Evolutionary conservation across 2,113 vertebrate genomes (phyloP).

Genomic region (Forbesichthys agassizii): DNA sequence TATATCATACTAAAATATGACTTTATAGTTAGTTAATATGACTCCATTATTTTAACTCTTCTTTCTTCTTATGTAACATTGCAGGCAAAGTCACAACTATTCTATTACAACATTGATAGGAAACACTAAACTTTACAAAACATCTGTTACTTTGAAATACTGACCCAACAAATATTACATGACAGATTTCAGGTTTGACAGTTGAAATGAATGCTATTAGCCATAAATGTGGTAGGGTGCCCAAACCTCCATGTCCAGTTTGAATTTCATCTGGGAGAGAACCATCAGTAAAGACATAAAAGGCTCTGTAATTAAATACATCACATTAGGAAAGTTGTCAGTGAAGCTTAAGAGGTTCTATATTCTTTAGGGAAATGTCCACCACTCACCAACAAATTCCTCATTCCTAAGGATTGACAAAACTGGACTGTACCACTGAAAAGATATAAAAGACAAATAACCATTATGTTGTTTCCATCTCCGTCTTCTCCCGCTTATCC

Average conservation of each 20-base stretch:
- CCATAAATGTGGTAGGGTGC: neutral
- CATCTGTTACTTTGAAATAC: no score
- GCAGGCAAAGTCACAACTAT: no score
- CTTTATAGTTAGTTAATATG: neutral
- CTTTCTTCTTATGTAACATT: no score
- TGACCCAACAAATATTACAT: no score
- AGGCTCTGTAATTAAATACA: constrained; percentile 68
- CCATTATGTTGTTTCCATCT: no score
- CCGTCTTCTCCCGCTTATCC: no score
- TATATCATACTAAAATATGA: no score
- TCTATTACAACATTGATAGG: no score
- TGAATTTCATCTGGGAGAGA: constrained; percentile 80
- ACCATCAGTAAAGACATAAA: constrained; percentile 81
- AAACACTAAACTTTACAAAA: no score
- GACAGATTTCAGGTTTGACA: no score
- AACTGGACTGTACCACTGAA: constrained; percentile 80
- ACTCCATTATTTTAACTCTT: no score
- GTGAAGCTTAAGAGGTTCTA: neutral
- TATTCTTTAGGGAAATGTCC: neutral
- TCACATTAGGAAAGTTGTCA: neutral
- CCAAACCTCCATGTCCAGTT: constrained; percentile 79
- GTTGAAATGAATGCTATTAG: no score
- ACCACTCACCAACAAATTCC: constrained; percentile 73
- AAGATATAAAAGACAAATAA: constrained; percentile 16
- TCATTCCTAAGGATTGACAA: constrained; percentile 78